Base-by-base conservation (phyloP, 2,113 vertebrate species). In the Tetraodon nigroviridis region DNA sequence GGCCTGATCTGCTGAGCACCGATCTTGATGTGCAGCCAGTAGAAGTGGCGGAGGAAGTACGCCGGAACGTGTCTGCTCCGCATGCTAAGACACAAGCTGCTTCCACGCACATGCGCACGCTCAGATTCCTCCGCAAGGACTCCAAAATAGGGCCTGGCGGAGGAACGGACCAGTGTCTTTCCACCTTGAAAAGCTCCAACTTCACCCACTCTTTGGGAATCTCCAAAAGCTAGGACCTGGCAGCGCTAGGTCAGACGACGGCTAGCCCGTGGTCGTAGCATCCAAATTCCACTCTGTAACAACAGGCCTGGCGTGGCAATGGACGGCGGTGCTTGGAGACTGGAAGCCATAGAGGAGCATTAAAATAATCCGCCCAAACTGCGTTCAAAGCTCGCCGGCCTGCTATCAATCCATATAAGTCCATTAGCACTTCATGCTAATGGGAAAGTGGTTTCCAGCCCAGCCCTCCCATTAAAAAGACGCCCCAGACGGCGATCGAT, bases 1-100 rank as follows among this genome's bases (percentile, higher is more conserved):
- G 57, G 73, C 51, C 73, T 1, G 47, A 61, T 64, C 12, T 57
- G 78, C 55, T 42, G 75, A 70, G 67, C 63, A 75, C 67, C 51
- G 79, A 79, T 83, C 79, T 81, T 70, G 79, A 87, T 85, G 73
- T 82, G 74, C 79, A 64, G 82, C 84, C 82, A 84, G 71, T 16
- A 70, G 84, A 79, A 60, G 67, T 64, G 58, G 70, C 58, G 67
- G 62, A 55, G 52, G 58, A 51, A 47, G 53, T 71, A 63, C 64
- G 21, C 55, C 58, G 66, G 21, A 32, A 50, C 47, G 32, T 52
- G 59, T 53, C 50, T 53, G 67, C 61, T 7, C n/a, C 44, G 15
- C 44, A n/a, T 7, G 66, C 67, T 0, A 54, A 67, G 37, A 51
- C 24, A 58, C 60, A 41, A 21, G 47, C 32, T 3, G 37, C 60